Conservation (phyloP, 2,888 invertebrate species). For the Diploptera punctata region DNA sequence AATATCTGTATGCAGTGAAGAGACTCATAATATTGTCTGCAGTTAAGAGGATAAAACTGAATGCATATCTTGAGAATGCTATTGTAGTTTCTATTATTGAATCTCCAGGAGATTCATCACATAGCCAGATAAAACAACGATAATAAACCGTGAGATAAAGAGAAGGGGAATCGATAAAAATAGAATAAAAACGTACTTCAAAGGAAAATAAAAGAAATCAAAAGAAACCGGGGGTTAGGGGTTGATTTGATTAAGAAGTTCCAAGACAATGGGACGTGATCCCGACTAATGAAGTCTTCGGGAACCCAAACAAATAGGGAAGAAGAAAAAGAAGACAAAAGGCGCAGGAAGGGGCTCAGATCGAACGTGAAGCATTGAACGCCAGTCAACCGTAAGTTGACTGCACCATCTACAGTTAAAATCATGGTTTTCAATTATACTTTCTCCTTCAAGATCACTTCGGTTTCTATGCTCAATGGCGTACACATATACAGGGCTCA, state of each 20-base stretch:
- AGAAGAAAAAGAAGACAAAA: constrained; percentile 9
- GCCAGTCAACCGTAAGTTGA: background rate
- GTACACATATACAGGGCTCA: no score
- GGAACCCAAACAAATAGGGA: constrained; percentile 25
- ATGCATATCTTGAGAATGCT: no score
- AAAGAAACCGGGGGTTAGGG: background rate
- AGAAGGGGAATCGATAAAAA: constrained; percentile 3
- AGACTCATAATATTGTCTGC: no score
- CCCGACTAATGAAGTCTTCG: constrained; percentile 25
- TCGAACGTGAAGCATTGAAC: background rate
- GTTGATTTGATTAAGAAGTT: constrained; percentile 30
- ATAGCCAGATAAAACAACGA: no score
- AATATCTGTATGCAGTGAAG: no score
- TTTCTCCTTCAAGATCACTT: no score
- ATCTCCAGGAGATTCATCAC: no score
- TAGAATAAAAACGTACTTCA: constrained; percentile 23
- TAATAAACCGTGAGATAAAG: no score
- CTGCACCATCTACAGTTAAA: background rate
- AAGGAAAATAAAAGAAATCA: constrained; percentile 18
- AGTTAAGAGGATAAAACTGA: no score
- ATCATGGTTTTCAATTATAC: no score
- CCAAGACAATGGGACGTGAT: constrained; percentile 22
- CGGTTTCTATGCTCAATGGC: no score
- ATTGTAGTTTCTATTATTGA: no score
- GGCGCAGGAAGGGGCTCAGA: background rate